Percentiles rank a stretch among this genome's conserved stretches.
Evolutionary conservation across 2,113 vertebrate genomes (phyloP).

Genomic region (Poeciliopsis prolifica): DNA sequence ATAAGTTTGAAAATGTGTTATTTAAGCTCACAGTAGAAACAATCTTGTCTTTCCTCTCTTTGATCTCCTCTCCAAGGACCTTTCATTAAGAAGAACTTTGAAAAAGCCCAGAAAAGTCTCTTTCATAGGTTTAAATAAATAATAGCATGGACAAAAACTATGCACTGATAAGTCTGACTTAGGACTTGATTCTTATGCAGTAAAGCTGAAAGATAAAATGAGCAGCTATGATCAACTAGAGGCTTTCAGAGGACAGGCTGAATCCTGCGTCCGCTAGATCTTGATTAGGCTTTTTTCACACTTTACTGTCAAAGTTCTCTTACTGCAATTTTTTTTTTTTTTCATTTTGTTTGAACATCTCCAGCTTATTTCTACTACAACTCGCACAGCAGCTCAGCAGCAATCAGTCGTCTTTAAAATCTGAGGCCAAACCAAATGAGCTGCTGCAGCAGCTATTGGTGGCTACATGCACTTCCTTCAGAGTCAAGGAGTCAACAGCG

Average conservation of each 20-base stretch:
- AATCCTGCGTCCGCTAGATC: slow-evolving; percentile 10
- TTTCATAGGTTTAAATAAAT: slow-evolving; percentile 15
- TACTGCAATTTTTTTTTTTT: background rate
- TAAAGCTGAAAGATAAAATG: slow-evolving; percentile 5
- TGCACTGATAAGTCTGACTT: slow-evolving; percentile 7
- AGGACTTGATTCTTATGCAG: slow-evolving; percentile 5
- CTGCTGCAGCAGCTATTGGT: background rate
- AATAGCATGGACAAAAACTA: slow-evolving; percentile 17
- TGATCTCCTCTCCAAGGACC: background rate
- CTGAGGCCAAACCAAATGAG: slow-evolving; percentile 1
- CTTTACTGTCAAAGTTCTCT: background rate
- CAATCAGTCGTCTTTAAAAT: slow-evolving; percentile 9
- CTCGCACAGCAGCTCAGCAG: background rate
- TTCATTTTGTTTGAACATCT: slow-evolving; percentile 19
- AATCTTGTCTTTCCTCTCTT: background rate
- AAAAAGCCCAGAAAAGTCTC: background rate
- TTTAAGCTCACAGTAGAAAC: background rate
- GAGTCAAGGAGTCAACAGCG: background rate
- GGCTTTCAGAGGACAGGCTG: slow-evolving; percentile 20
- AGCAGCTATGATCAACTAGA: slow-evolving; percentile 11
- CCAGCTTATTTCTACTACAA: background rate
- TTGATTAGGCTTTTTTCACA: slow-evolving; percentile 9
- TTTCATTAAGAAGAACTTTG: background rate
- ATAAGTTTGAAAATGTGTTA: background rate
- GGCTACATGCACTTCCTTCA: background rate